A percentile compares a stretch with the other conserved stretches of the same genome.
Evolutionary conservation across 2,888 invertebrate genomes (phyloP).

Genomic region (Amphipyra berbera): DNA sequence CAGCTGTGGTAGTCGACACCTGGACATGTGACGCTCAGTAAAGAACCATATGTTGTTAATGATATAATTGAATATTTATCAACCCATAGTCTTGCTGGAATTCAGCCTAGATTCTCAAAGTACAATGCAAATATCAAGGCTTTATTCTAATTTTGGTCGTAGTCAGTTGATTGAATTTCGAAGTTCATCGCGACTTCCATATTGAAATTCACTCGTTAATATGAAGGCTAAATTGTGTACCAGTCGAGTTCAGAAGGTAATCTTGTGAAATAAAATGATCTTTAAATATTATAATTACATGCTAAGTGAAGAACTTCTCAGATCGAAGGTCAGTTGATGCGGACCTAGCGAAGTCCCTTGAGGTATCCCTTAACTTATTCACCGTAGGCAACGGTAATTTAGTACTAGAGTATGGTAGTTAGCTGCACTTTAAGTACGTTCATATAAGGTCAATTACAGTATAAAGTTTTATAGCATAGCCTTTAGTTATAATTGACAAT

Average conservation of each 20-base stretch:
- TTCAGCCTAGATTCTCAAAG: slow-evolving; percentile 8
- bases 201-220: slow-evolving; percentile 34
- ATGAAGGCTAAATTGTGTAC: slow-evolving; percentile 40
- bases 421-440: not conserved
- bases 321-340: slow-evolving; percentile 24
- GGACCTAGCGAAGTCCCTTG: slow-evolving; percentile 27
- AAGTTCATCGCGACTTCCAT: slow-evolving; percentile 27
- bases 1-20: too few relatives aligned
- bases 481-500: too few relatives aligned
- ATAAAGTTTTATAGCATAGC: too few relatives aligned
- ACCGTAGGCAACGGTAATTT: not conserved
- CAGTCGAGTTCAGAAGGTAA: slow-evolving; percentile 40
- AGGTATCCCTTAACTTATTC: not conserved
- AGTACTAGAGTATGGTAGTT: not conserved
- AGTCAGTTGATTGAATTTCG: slow-evolving; percentile 22
- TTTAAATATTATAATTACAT: slow-evolving; percentile 45
- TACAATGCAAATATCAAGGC: slow-evolving; percentile 47
- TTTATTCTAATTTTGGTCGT: slow-evolving; percentile 14
- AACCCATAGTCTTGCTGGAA: slow-evolving; percentile 4
- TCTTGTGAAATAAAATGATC: slow-evolving; percentile 52
- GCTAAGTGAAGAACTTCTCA: slow-evolving; percentile 16
- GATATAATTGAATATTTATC: too few relatives aligned
- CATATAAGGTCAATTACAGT: too few relatives aligned
- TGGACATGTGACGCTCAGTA: too few relatives aligned
- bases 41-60: too few relatives aligned